Conservation (phyloP, 2,113 vertebrate genomes). For the Phaethon lepturus region DNA sequence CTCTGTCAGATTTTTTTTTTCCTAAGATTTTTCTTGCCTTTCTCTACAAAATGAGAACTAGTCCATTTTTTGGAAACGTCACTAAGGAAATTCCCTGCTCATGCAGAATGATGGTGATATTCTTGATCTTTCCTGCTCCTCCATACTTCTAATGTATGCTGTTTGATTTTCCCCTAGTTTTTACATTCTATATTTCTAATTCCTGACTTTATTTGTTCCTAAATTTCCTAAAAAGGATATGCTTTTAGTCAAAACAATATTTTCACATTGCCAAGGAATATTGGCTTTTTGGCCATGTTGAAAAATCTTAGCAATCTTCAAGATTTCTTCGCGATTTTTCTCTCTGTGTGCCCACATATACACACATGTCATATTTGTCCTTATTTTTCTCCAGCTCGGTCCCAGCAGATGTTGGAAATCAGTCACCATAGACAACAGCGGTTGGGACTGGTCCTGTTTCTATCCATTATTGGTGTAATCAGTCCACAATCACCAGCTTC, state of each 20-base stretch:
- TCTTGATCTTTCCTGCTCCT: not conserved
- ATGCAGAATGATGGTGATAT: not conserved
- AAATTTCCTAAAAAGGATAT: not conserved
- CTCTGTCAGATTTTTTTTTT: not conserved
- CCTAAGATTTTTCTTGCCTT: not conserved
- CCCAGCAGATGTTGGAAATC: not conserved
- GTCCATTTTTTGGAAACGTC: not conserved
- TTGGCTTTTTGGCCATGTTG: not conserved
- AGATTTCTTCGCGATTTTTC: not conserved
- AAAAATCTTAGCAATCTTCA: not conserved
- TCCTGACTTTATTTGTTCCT: not conserved
- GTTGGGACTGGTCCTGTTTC: not conserved
- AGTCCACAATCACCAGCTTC: not conserved
- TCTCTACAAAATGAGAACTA: not conserved
- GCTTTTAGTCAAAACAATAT: not conserved
- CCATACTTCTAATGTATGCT: not conserved
- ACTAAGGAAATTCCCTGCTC: not conserved
- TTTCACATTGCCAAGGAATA: not conserved
- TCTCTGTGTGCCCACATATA: not conserved
- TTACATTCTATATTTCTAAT: not conserved
- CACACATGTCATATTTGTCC: not conserved
- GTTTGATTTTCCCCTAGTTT: not conserved
- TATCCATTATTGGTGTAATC: not conserved
- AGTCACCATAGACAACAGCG: not conserved
- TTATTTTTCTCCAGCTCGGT: not conserved